Evolutionary conservation across 2,888 invertebrate species (phyloP), one percentile per base, ranked within the genome.

Genomic region (Tridacna gigas): DNA sequence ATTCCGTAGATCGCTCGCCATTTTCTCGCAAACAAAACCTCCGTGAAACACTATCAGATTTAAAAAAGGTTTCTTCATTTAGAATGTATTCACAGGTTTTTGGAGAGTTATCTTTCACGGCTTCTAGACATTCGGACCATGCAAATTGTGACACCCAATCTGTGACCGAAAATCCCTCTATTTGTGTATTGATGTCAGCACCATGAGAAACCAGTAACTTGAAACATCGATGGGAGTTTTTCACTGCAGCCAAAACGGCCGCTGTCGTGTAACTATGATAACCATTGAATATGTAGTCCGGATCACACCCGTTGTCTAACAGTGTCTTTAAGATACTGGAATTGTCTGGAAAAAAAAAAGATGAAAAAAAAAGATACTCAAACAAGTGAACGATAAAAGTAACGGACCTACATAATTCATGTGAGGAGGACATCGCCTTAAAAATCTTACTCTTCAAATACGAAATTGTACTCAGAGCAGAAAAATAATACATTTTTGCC

Each of bases 211-310:
- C 66, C 18, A 88, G 80, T 18, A 86, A 61, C 69, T 86, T 69
- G 5, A 88, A 65, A 69, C 88, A 88, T 37, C 78, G 73, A 48
- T 77, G 60, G 3, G 88, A 82, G 26, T 88, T 86, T 25, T 69
- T 67, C 12, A 88, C 63, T 7, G 80, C 78, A 15, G 86, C 78
- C 25, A 88, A 25, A 37, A 86, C 73, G 4, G 85, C 45, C 22
- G 84, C 86, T 37, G 88, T 82, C 28, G 86, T 82, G 26, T 80
- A 82, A 28, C 65, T 79, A 47, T 82, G 79, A 61, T 86, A 88
- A n/a, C 88, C 88, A 5, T 84, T 77, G 79, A 86, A 88, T 22
- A 84, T 74, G 47, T 76, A 84, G 28, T 86, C 77, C 0, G 77
- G 80, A 18, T 76, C 65, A 28, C 82, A 83, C 13, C 86, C 86